Conservation (phyloP, 2,888 invertebrate genomes). For the Agriopis marginaria region DNA sequence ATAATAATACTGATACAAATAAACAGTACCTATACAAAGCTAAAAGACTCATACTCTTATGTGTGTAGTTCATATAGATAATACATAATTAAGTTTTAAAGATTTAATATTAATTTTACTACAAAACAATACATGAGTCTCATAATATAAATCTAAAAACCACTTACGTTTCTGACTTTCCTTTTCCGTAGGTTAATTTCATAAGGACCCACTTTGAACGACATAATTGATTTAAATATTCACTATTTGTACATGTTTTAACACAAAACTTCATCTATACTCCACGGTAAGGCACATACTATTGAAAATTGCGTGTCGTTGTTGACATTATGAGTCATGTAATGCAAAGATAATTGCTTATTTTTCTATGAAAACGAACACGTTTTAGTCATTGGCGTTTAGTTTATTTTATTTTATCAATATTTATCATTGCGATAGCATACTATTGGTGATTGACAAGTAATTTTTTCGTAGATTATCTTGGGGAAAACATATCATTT, state of each 20-base stretch:
- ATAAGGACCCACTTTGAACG: constrained; percentile 33
- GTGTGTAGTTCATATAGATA: no score
- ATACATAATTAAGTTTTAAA: no score
- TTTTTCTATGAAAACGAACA: constrained; percentile 36
- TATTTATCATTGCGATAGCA: constrained; percentile 16
- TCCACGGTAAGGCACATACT: constrained; percentile 34
- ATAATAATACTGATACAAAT: no score
- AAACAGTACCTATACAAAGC: no score
- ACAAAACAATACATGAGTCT: neutral
- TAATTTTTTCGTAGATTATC: constrained; percentile 2
- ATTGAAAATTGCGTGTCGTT: constrained; percentile 34
- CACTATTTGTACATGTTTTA: neutral
- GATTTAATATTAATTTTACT: no score
- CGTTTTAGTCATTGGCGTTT: constrained; percentile 39
- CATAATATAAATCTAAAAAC: neutral
- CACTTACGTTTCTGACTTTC: constrained; percentile 22
- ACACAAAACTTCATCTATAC: constrained; percentile 27
- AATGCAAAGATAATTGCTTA: constrained; percentile 42
- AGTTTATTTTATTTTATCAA: constrained; percentile 33
- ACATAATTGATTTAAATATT: constrained; percentile 21
- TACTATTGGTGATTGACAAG: constrained; percentile 7
- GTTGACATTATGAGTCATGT: constrained; percentile 40
- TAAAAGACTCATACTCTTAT: no score
- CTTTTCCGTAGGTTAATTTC: constrained; percentile 27
- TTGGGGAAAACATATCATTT: neutral